A percentile compares a stretch with the other conserved stretches of the same genome.
These are phyloP conservation scores for Lycocorax pyrrhopterus DNA, from an alignment of 2,113 vertebrate genomes.

Conservation along the genomic window DNA sequence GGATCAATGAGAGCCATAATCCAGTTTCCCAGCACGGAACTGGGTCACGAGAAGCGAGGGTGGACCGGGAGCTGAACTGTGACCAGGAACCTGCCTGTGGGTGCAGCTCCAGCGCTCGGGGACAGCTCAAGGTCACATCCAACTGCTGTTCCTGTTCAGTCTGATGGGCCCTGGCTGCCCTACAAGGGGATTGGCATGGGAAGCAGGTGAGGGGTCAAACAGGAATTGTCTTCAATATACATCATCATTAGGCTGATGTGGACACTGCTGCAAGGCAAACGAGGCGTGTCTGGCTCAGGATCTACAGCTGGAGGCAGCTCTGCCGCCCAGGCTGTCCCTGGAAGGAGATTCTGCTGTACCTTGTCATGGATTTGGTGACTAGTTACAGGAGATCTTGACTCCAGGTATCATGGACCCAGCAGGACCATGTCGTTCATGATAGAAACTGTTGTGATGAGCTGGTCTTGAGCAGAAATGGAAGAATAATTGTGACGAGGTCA, in stretches of 20 bases:
- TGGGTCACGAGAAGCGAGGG: neutral
- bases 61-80: neutral
- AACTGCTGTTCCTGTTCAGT: neutral
- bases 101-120: rapidly evolving
- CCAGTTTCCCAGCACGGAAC: neutral
- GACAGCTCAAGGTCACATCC: neutral
- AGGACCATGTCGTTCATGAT: neutral
- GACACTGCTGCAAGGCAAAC: neutral
- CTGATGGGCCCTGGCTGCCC: neutral
- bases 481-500: neutral
- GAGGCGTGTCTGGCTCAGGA: neutral
- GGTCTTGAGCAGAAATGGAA: neutral
- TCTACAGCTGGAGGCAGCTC: neutral
- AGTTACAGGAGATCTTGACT: neutral
- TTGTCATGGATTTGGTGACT: neutral
- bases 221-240: neutral
- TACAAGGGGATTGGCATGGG: rapidly evolving
- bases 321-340: neutral
- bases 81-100: neutral
- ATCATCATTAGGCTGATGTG: neutral
- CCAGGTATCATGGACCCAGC: neutral
- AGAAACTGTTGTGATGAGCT: neutral
- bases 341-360: neutral
- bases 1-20: constrained; percentile 11
- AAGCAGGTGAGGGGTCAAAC: neutral